phyloP scores from a whole-genome alignment of 2,888 invertebrate genomes.

The Caenorhabditis sp. region DNA sequence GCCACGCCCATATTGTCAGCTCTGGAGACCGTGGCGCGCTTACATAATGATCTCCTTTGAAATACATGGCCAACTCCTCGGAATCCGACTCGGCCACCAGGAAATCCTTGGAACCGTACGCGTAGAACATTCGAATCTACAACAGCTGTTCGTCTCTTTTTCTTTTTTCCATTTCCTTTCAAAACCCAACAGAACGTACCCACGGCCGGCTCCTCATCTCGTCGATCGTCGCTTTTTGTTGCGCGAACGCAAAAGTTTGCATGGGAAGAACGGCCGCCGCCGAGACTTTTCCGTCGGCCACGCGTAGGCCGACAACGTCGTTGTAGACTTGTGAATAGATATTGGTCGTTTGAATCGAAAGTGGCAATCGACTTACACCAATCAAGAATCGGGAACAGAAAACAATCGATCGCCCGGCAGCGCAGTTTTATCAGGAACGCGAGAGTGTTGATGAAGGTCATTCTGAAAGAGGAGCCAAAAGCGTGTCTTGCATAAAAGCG shows the following conservation, averaged over 20 bases:
- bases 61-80: slow-evolving; percentile 40
- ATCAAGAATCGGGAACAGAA: slow-evolving; percentile 37
- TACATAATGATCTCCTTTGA: slow-evolving; percentile 44
- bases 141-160: too few relatives aligned
- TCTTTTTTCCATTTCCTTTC: too few relatives aligned
- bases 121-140: slow-evolving; percentile 45
- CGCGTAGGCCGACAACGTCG: slow-evolving; percentile 44
- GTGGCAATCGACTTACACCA: slow-evolving; percentile 49
- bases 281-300: slow-evolving; percentile 40
- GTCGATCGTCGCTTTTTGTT: slow-evolving; percentile 41
- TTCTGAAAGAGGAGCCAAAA: too few relatives aligned
- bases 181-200: too few relatives aligned
- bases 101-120: slow-evolving; percentile 44
- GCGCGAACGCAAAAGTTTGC: slow-evolving; percentile 53
- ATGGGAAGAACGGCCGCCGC: slow-evolving; percentile 51
- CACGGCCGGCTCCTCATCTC: slow-evolving; percentile 35
- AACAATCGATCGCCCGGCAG: slow-evolving; percentile 17
- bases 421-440: slow-evolving; percentile 23
- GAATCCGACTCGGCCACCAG: slow-evolving; percentile 44
- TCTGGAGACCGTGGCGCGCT: too few relatives aligned
- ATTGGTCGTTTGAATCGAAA: too few relatives aligned
- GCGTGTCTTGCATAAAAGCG: too few relatives aligned
- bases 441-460: slow-evolving; percentile 39
- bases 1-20: too few relatives aligned
- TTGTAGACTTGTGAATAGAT: slow-evolving; percentile 25